Conservation (phyloP, 2,113 vertebrate species). For the Psephotus haematonotus region DNA sequence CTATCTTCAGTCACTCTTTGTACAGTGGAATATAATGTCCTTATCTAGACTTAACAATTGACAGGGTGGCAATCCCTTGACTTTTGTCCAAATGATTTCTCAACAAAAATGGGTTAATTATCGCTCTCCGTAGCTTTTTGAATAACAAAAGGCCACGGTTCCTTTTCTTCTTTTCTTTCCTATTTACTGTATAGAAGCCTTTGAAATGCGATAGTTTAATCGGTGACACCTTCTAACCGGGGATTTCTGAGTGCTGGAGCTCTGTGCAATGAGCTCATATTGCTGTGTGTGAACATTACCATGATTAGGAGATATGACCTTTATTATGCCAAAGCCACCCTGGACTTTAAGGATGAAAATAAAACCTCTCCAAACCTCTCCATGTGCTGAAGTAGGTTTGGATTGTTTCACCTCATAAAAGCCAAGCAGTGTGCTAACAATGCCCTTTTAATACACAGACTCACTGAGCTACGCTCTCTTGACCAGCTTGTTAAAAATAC, state of each 20-base stretch:
- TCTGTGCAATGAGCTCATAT: constrained; percentile 79
- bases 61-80: constrained; percentile 84
- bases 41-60: constrained; percentile 84
- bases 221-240: constrained; percentile 81
- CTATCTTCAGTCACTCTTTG: constrained; percentile 77
- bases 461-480: constrained; percentile 24
- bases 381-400: constrained; percentile 69
- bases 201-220: constrained; percentile 87
- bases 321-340: constrained; percentile 79
- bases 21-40: constrained; percentile 79
- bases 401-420: constrained; percentile 79
- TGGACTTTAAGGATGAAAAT: constrained; percentile 79
- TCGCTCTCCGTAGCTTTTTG: constrained; percentile 88
- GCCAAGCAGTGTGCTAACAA: constrained; percentile 64
- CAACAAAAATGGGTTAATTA: constrained; percentile 94
- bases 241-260: constrained; percentile 77
- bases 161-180: constrained; percentile 88
- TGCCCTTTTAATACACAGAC: constrained; percentile 55
- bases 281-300: constrained; percentile 79
- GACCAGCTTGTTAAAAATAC: constrained; percentile 59
- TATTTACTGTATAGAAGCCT: constrained; percentile 84
- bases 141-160: constrained; percentile 91
- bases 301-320: constrained; percentile 80
- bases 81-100: constrained; percentile 86
- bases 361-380: constrained; percentile 70